Evolutionary conservation across 2,797 vertebrate species (phyloP).

Genomic region (Liasis olivaceus): DNA sequence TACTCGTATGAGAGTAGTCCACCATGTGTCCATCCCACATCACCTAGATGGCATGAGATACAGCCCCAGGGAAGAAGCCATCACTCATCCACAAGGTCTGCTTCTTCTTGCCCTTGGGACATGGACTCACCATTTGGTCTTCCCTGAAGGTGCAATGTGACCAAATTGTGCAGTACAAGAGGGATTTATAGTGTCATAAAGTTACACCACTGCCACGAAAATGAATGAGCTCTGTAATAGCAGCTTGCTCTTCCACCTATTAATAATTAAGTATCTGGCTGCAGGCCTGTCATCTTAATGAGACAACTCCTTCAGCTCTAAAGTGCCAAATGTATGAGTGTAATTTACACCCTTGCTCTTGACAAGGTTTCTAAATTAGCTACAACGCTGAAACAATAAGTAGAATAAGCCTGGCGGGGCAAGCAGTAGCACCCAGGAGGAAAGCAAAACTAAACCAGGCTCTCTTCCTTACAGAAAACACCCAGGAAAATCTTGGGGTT

Average conservation of each 20-base stretch:
- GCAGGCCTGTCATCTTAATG: slow-evolving; percentile 8
- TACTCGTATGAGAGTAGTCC: neutral
- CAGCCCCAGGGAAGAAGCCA: neutral
- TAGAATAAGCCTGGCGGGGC: neutral
- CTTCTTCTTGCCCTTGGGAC: neutral
- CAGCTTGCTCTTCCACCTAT: neutral
- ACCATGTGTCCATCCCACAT: neutral
- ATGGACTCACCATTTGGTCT: neutral
- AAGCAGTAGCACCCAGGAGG: too few relatives aligned
- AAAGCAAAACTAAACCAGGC: neutral
- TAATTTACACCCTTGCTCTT: slow-evolving; percentile 13
- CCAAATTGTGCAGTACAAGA: neutral
- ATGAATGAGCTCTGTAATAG: too few relatives aligned
- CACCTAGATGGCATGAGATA: neutral
- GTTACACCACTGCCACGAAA: neutral
- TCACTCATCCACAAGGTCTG: neutral
- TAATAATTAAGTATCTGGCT: slow-evolving; percentile 38
- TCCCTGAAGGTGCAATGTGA: neutral
- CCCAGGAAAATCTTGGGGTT: neutral
- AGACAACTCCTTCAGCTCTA: neutral
- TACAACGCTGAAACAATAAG: rapidly evolving
- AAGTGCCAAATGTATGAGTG: slow-evolving; percentile 16
- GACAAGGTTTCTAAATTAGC: slow-evolving; percentile 32
- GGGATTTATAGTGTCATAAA: neutral
- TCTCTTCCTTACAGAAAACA: neutral